phyloP scores from a whole-genome alignment of 1,140 invertebrate species.

The Eupristina koningsbergeri region DNA sequence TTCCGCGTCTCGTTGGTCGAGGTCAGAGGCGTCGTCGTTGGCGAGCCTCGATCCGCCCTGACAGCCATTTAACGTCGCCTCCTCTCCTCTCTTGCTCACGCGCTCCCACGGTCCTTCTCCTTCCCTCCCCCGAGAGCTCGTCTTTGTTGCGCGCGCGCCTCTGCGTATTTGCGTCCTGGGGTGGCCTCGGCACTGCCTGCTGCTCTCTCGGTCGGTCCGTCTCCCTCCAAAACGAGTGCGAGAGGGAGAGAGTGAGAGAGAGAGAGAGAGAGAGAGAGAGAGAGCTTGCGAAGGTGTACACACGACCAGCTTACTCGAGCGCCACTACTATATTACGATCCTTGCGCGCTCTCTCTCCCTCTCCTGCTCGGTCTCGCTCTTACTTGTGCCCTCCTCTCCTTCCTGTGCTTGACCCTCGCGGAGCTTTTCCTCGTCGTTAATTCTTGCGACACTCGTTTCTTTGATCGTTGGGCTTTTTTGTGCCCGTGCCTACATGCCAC shows the following conservation, averaged over 20 bases:
- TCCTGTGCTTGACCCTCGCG: neutral
- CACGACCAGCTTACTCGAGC: neutral
- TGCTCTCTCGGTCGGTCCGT: neutral
- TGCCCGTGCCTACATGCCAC: neutral
- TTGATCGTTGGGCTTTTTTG: conserved; percentile 9
- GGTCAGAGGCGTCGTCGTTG: conserved; percentile 44
- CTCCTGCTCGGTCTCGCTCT: neutral
- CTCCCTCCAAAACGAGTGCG: neutral
- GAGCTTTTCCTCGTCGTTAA: neutral
- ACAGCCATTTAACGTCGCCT: conserved; percentile 51
- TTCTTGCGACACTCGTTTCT: neutral
- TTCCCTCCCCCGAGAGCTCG: neutral
- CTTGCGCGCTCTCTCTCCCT: neutral
- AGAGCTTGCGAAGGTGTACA: conserved; percentile 19
- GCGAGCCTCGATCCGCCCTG: conserved; percentile 49
- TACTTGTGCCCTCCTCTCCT: neutral
- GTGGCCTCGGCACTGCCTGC: conserved; percentile 28
- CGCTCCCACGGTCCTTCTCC: neutral
- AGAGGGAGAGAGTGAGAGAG: conserved; percentile 11
- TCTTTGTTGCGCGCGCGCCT: conserved; percentile 19
- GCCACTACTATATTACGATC: neutral
- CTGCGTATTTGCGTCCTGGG: conserved; percentile 22
- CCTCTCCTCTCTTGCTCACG: conserved; percentile 18
- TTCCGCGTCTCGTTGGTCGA: conserved; percentile 36
- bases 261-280: conserved; percentile 20